Evolutionary conservation across 2,888 invertebrate genomes (phyloP), one percentile per base, ranked within the genome.

Genomic region (Patella depressa): DNA sequence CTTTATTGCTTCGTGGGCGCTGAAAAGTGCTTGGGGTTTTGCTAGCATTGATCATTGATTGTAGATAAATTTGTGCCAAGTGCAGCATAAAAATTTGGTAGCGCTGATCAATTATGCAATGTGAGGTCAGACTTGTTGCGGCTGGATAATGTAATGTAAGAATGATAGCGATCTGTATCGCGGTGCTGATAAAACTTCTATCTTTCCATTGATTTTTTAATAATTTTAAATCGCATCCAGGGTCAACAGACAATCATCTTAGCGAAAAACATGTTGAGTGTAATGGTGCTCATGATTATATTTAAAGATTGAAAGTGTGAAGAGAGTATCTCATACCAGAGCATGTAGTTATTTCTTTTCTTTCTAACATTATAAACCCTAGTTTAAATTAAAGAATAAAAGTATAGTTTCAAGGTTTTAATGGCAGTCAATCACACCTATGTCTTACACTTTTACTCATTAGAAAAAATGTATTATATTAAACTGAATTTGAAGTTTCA

Each of bases 21-120:
- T 65, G 65, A 19, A 19, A 65, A 19, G n/a, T 65, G 65, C n/a
- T 65, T 19, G n/a, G n/a, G n/a, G n/a, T 65, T 65, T 19, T 65
- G n/a, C 65, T 19, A n/a, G n/a, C 65, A 65, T 19, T 65, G n/a
- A 65, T 65, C 65, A 65, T 65, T 65, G 65, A 65, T 65, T 65
- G 65, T 65, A 65, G 65, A 65, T 65, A 65, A 65, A 65, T 65
- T 65, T 65, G 65, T 65, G n/a, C 65, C 65, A 65, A 65, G 65
- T 71, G 76, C 57, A 76, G 71, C 76, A 76, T 71, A 75, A 70
- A 75, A 75, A 75, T 75, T 75, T 59, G 73, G 69, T 73, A 69
- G 69, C 53, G 45, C 53, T 77, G 77, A 77, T 77, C 77, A 77
- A 77, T 77, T 77, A 73, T 77, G 77, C 73, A 77, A 73, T 73